Evolutionary conservation across 1,140 invertebrate species (phyloP).

Genomic region (Heliconius himera): DNA sequence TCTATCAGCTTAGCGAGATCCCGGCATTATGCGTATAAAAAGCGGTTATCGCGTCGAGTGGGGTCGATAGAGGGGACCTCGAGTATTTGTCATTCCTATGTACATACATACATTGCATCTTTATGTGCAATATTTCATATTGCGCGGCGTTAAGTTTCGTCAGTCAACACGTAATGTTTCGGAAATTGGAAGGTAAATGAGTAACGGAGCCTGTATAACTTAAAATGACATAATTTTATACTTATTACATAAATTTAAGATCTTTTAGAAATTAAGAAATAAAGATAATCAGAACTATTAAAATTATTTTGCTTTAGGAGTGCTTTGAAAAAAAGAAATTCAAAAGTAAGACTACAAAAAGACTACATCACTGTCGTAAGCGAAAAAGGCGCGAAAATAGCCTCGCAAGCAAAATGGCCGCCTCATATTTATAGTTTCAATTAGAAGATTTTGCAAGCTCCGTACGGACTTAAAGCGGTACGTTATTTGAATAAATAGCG

Average conservation of each 20-base stretch:
- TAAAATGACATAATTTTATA: no score
- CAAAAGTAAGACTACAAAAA: neutral
- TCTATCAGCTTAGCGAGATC: slow-evolving; percentile 80
- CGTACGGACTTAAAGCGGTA: slow-evolving; percentile 47
- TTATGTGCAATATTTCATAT: neutral
- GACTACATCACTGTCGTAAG: slow-evolving; percentile 38
- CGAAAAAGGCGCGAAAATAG: slow-evolving; percentile 60
- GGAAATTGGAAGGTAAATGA: no score
- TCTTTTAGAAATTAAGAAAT: neutral
- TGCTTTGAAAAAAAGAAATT: neutral
- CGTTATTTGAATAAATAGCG: slow-evolving; percentile 56
- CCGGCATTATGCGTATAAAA: slow-evolving; percentile 79
- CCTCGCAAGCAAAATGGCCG: slow-evolving; percentile 53
- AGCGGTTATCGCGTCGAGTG: slow-evolving; percentile 67
- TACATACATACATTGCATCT: slow-evolving; percentile 7
- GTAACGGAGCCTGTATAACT: no score
- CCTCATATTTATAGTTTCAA: slow-evolving; percentile 76
- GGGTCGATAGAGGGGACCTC: slow-evolving; percentile 19
- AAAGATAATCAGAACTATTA: neutral
- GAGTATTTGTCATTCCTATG: slow-evolving; percentile 12
- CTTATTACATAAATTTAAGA: no score
- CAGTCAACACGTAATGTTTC: no score
- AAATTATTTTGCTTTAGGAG: neutral
- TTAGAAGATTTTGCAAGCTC: slow-evolving; percentile 66
- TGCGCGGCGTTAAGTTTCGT: neutral